phyloP scores from a whole-genome alignment of 2,797 vertebrate genomes.

The Hoplostethus atlanticus region DNA sequence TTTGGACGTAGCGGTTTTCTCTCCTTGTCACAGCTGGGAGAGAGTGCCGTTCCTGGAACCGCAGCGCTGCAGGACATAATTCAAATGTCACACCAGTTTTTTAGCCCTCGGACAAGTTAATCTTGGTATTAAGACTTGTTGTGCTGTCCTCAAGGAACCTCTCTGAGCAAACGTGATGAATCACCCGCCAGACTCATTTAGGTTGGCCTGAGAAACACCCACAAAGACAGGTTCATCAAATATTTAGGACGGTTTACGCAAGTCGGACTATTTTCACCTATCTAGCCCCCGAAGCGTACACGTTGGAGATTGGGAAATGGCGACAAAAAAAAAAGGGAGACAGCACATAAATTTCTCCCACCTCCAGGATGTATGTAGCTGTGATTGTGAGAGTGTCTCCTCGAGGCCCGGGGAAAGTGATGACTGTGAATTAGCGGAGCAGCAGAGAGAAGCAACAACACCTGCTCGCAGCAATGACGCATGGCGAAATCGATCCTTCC shows the following conservation, averaged over 20 bases:
- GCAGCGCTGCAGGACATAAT: conserved; percentile 26
- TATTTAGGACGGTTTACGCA: conserved; percentile 49
- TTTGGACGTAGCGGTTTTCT: conserved; percentile 33
- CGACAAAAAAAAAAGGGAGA: conserved; percentile 5
- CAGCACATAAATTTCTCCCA: not conserved
- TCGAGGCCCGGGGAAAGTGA: conserved; percentile 38
- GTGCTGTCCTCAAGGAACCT: conserved; percentile 35
- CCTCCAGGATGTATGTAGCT: conserved; percentile 10
- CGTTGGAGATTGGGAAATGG: conserved; percentile 23
- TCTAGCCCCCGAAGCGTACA: conserved; percentile 38
- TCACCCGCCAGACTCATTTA: conserved; percentile 17
- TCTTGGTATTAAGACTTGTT: conserved; percentile 35
- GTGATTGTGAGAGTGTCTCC: conserved; percentile 30
- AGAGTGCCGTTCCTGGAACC: conserved; percentile 27
- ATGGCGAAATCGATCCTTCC: conserved; percentile 41
- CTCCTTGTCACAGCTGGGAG: conserved; percentile 48
- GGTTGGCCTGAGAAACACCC: conserved; percentile 24
- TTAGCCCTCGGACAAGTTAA: conserved; percentile 15
- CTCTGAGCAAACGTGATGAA: not conserved
- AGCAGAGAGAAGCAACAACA: conserved; percentile 64
- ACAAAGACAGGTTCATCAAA: conserved; percentile 42
- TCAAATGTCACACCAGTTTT: conserved; percentile 21
- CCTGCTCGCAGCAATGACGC: conserved; percentile 70
- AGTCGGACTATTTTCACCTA: conserved; percentile 47
- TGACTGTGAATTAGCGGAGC: conserved; percentile 63